Base-by-base conservation (phyloP, 2,113 vertebrate species). In the Actenoides hombroni region DNA sequence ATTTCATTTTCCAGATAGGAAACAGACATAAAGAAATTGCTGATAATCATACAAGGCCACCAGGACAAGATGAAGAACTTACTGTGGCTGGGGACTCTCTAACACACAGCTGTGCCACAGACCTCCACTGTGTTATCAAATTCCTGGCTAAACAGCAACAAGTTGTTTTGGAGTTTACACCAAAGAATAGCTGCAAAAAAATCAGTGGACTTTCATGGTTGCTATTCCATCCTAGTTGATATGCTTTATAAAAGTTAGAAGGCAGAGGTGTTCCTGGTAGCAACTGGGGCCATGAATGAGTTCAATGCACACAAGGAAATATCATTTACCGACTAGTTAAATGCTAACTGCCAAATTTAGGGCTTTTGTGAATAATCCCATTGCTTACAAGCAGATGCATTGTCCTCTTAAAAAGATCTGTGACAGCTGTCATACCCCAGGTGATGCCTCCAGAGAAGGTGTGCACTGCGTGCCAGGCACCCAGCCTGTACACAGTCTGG, bases 241-340 rank as follows among this genome's bases (percentile, higher is more conserved):
- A 31, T 9, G 51, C 11, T 28, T 51, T 64, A 57, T 20, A 33
- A 59, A 33, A 51, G 49, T 56, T 49, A 74, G 68, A 71, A 68
- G 49, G 35, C 28, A 95, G 42, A 75, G 20, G 13, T 82, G 19
- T 2, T 60, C 61, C 64, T 60, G 48, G 42, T 49, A 63, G 42
- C 0, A 3, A 18, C 65, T 71, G 2, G 25, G 59, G 33, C 33
- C 29, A 39, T 0, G 0, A 75, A 13, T 0, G 1, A 56, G 29
- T 20, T 48, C 67, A 79, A 6, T 0, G 0, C 10, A 24, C 17
- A 10, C 3, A 31, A n/a, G 24, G 53, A 79, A 61, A 48, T 51
- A 21, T 1, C 19, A 29, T 75, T 87, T 54, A 59, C 39, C 35
- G 60, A 51, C 1, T 2, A 48, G 23, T 46, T 59, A 44, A 81